Percentiles rank a stretch among this genome's conserved stretches.
Evolutionary conservation across 1,140 invertebrate genomes (phyloP).

Genomic region (Phocides pigmalion): DNA sequence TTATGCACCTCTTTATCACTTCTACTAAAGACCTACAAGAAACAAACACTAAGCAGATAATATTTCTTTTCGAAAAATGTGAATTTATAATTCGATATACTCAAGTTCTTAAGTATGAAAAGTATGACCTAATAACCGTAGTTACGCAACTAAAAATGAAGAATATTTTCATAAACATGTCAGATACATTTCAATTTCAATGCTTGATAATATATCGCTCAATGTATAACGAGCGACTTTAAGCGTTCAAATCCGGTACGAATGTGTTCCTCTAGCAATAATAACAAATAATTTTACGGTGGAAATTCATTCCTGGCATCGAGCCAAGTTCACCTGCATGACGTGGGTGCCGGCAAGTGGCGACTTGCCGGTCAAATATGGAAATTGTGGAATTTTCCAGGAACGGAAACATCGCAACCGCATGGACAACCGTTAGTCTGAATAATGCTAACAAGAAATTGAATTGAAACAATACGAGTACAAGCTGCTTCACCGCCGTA

Average conservation of each 20-base stretch:
- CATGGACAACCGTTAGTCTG: neutral
- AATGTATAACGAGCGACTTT: neutral
- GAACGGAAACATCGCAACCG: constrained; percentile 6
- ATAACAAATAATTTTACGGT: neutral
- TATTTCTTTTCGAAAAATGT: no score
- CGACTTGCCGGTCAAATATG: constrained; percentile 31
- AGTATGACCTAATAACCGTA: no score
- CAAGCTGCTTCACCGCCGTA: neutral
- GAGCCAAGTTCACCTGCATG: constrained; percentile 33
- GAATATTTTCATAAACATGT: neutral
- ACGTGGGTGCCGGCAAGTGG: neutral
- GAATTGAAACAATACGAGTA: constrained; percentile 6
- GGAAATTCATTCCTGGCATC: constrained; percentile 6
- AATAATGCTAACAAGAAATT: constrained; percentile 1
- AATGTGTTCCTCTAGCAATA: neutral
- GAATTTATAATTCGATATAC: no score
- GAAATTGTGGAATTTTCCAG: constrained; percentile 32
- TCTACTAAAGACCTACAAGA: no score
- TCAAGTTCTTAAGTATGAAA: no score
- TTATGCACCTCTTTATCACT: no score
- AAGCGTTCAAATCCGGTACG: neutral
- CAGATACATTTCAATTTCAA: neutral
- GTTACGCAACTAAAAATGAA: no score
- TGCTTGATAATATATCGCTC: neutral
- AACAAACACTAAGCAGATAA: no score